Percentiles rank a stretch among this genome's conserved stretches.
phyloP scores from a whole-genome alignment of 2,888 invertebrate genomes.

The Hirtodrosophila histrioides region DNA sequence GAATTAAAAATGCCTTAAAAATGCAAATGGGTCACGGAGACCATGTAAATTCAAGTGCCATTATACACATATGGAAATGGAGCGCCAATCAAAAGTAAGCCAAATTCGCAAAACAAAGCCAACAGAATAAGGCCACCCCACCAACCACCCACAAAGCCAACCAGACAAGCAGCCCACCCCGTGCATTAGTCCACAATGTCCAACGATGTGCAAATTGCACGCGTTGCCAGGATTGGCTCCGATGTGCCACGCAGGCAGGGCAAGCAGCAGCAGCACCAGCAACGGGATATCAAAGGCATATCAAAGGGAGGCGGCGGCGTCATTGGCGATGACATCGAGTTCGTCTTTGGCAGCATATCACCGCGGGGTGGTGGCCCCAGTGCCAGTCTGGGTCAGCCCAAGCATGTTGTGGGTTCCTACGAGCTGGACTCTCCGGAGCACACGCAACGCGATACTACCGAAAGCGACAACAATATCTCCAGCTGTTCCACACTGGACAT shows the following conservation, averaged over 20 bases:
- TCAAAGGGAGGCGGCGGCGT: slow-evolving; percentile 45
- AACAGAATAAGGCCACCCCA: slow-evolving; percentile 12
- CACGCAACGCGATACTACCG: slow-evolving; percentile 82
- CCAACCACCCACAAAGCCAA: slow-evolving; percentile 15
- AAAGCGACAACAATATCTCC: slow-evolving; percentile 84
- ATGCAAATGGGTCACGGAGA: slow-evolving; percentile 28
- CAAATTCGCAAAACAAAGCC: slow-evolving; percentile 31
- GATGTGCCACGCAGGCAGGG: slow-evolving; percentile 56
- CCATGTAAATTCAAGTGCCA: slow-evolving; percentile 46
- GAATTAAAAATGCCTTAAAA: slow-evolving; percentile 69
- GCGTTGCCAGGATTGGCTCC: slow-evolving; percentile 73
- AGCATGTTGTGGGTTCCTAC: slow-evolving; percentile 43
- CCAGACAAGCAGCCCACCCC: neutral
- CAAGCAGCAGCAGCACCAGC: slow-evolving; percentile 41
- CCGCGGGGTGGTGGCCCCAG: slow-evolving; percentile 67
- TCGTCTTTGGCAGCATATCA: slow-evolving; percentile 82
- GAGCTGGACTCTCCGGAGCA: slow-evolving; percentile 77
- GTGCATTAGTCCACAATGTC: slow-evolving; percentile 58
- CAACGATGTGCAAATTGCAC: slow-evolving; percentile 82
- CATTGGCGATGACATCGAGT: slow-evolving; percentile 66
- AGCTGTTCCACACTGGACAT: slow-evolving; percentile 84
- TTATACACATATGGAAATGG: slow-evolving; percentile 32
- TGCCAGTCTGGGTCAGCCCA: slow-evolving; percentile 34
- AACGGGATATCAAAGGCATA: slow-evolving; percentile 45
- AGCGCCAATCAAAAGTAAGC: slow-evolving; percentile 62